These are phyloP conservation scores for Calephelis virginiensis DNA, from an alignment of 1,140 invertebrate species.

Conservation along the genomic window DNA sequence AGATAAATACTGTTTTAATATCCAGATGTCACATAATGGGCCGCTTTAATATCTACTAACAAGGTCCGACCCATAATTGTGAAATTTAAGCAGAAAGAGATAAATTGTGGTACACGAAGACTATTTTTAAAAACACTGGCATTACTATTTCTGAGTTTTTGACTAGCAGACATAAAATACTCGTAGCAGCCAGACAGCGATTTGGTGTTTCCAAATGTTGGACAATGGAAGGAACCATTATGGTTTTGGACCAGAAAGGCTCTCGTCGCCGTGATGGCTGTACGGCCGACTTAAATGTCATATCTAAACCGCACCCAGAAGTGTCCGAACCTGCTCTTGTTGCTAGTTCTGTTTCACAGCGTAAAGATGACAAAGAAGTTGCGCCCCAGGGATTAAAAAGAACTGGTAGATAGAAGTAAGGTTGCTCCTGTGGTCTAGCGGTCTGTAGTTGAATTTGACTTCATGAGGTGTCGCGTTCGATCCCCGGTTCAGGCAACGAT, in stretches of 20 bases:
- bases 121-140: not conserved
- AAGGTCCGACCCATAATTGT: not conserved
- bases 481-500: too few species aligned
- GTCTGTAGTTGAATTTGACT: too few species aligned
- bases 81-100: not conserved
- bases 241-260: not conserved
- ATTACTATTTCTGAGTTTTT: not conserved
- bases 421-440: too few species aligned
- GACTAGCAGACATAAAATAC: not conserved
- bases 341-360: not conserved
- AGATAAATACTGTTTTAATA: not conserved
- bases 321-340: not conserved
- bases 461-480: too few species aligned
- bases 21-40: not conserved
- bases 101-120: not conserved
- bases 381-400: not conserved
- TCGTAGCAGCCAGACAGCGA: not conserved
- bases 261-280: not conserved
- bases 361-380: not conserved
- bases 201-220: not conserved
- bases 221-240: not conserved
- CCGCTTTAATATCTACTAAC: not conserved
- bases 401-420: conserved; percentile 1
- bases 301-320: not conserved
- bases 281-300: not conserved